Base-by-base conservation (phyloP, 2,113 vertebrate genomes). In the Dasyprocta punctata region DNA sequence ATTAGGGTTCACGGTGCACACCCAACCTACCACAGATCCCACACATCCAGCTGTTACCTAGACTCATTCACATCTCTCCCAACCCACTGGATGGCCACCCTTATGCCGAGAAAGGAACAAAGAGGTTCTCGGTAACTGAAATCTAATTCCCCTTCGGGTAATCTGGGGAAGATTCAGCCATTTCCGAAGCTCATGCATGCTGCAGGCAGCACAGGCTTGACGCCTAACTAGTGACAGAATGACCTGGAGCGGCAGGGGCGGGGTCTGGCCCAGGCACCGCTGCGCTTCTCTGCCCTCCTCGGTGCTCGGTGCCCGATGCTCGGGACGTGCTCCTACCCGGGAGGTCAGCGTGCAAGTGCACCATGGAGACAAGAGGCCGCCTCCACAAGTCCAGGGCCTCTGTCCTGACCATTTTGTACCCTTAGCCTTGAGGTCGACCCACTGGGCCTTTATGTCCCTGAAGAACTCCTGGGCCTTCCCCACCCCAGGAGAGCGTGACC, bases 191-290 rank as follows among this genome's bases (percentile, higher is more conserved):
- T 22, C 26, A 1, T 3, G 10, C 19, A 1, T 5, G 3, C 16
- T 4, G 22, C 22, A 12, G 61, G 24, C 28, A 8, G 41, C 12
- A 5, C 2, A 1, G 22, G 67, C 56, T 69, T 17, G 10, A 33
- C 20, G 17, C 17, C 60, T 10, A 36, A 7, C 5, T 58, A 71
- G 65, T 65, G 44, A 17, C 41, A 49, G 6, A 33, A 30, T 30
- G 10, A 8, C 2, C 0, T 3, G 61, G 33, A 56, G n/a, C 2
- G 0, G 1, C 1, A 28, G 22, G 73, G 73, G 41, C 11, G 24
- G 47, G 19, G 22, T 47, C 38, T n/a, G 67, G 36, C 36, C 30
- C 30, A 10, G 11, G 63, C 60, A 26, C 26, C 12, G 60, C 60
- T 28, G 2, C 3, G 60, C 26, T 61, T 61, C 60, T 61, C 26